Conservation (phyloP, 2,888 invertebrate species). For the Pterostichus madidus region DNA sequence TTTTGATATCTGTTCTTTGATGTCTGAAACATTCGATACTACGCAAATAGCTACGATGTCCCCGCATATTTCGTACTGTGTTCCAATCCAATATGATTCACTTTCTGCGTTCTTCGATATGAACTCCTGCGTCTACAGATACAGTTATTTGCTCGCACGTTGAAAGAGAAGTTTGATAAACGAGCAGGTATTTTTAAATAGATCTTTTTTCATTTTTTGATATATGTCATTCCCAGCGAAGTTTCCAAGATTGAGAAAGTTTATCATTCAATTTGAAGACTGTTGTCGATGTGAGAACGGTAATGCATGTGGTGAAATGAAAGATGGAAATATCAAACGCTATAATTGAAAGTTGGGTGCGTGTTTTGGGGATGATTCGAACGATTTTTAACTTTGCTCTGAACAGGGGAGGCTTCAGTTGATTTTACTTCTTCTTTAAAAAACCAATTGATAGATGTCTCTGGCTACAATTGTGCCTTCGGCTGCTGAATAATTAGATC, state of each 20-base stretch:
- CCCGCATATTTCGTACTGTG: background rate
- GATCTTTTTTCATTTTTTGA: constrained; percentile 39
- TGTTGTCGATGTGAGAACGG: background rate
- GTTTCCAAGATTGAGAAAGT: constrained; percentile 2
- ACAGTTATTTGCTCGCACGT: background rate
- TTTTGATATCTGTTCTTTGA: constrained; percentile 27
- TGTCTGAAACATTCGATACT: constrained; percentile 17
- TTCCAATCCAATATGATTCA: background rate
- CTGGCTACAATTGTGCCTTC: no score
- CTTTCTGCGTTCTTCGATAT: background rate
- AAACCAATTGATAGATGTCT: no score
- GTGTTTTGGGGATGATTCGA: no score
- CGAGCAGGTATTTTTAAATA: constrained; percentile 23
- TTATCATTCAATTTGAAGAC: constrained; percentile 21
- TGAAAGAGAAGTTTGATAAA: background rate
- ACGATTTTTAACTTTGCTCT: no score
- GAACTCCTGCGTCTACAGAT: background rate
- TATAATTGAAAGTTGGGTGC: background rate
- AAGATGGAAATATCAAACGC: background rate
- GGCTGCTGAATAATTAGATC: no score
- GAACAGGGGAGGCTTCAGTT: no score
- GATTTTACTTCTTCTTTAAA: no score
- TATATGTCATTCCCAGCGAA: constrained; percentile 26
- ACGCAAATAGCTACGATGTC: constrained; percentile 12
- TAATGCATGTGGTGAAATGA: background rate